Percentiles rank a stretch among this genome's conserved stretches.
phyloP scores from a whole-genome alignment of 2,797 vertebrate species.

The Lagorchestes hirsutus region DNA sequence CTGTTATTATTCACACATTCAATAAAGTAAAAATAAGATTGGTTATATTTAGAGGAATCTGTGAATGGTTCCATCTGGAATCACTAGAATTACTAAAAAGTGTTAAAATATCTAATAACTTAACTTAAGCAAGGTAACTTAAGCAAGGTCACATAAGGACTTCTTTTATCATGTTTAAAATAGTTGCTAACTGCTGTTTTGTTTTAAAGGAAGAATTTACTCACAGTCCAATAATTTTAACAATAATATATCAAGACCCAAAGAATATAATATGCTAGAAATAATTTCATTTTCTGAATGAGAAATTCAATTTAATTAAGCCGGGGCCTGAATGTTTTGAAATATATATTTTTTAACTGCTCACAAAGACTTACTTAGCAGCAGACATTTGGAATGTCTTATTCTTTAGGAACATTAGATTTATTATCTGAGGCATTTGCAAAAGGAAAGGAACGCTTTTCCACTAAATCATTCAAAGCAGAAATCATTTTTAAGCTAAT shows the following conservation, averaged over 20 bases:
- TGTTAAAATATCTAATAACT: background rate
- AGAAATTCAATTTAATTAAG: slow-evolving; percentile 82
- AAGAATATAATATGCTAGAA: slow-evolving; percentile 71
- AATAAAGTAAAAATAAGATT: background rate
- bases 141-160: background rate
- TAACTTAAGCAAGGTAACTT: background rate
- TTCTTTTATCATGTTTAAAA: slow-evolving; percentile 31
- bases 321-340: slow-evolving; percentile 62
- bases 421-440: slow-evolving; percentile 59
- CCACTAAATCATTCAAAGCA: slow-evolving; percentile 49
- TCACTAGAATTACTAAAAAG: background rate
- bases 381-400: slow-evolving; percentile 58
- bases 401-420: slow-evolving; percentile 50
- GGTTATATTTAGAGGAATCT: background rate
- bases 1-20: background rate
- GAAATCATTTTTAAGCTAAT: slow-evolving; percentile 62
- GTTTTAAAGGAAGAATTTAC: slow-evolving; percentile 53
- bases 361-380: slow-evolving; percentile 54
- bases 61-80: background rate
- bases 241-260: slow-evolving; percentile 29
- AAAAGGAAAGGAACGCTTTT: slow-evolving; percentile 49
- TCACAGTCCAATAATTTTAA: slow-evolving; percentile 55
- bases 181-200: slow-evolving; percentile 15
- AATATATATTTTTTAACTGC: slow-evolving; percentile 60
- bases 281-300: slow-evolving; percentile 74